Conservation (phyloP, 2,113 vertebrate genomes). For the Xiphophorus maculatus region DNA sequence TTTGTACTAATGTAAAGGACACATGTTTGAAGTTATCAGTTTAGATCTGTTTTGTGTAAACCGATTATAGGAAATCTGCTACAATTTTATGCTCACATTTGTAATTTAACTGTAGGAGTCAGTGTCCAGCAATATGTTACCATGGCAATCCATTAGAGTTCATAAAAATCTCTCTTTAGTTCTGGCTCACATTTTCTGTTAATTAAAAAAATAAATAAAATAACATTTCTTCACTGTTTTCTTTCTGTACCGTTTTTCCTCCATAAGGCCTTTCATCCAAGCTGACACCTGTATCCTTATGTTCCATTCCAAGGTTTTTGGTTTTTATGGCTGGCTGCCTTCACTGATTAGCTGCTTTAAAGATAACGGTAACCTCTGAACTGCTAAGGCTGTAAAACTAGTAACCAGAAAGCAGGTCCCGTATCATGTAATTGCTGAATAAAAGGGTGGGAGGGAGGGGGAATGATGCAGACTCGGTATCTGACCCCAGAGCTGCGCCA, state of each 20-base stretch:
- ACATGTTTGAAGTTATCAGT: background rate
- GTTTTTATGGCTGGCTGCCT: background rate
- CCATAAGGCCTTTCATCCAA: too few species aligned
- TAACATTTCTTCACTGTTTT: background rate
- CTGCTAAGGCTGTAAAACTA: too few species aligned
- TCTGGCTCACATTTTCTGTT: too few species aligned
- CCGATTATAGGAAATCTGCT: too few species aligned
- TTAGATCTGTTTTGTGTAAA: background rate
- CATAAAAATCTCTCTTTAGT: too few species aligned
- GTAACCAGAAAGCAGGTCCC: too few species aligned
- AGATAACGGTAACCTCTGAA: background rate
- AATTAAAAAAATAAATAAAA: too few species aligned
- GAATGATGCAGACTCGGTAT: conserved; percentile 11
- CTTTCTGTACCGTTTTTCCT: background rate
- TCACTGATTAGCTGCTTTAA: background rate
- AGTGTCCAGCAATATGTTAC: too few species aligned
- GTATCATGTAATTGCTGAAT: conserved; percentile 1
- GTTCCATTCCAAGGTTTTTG: background rate
- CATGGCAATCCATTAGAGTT: too few species aligned
- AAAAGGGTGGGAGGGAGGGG: too few species aligned
- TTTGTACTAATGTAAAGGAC: background rate
- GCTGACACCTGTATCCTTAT: background rate
- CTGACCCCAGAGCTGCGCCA: conserved; percentile 48
- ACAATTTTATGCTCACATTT: too few species aligned
- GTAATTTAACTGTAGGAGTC: too few species aligned